These are phyloP conservation scores for Meandrina meandrites DNA, from an alignment of 92 coral and sea anemone species.

Conservation along the genomic window DNA sequence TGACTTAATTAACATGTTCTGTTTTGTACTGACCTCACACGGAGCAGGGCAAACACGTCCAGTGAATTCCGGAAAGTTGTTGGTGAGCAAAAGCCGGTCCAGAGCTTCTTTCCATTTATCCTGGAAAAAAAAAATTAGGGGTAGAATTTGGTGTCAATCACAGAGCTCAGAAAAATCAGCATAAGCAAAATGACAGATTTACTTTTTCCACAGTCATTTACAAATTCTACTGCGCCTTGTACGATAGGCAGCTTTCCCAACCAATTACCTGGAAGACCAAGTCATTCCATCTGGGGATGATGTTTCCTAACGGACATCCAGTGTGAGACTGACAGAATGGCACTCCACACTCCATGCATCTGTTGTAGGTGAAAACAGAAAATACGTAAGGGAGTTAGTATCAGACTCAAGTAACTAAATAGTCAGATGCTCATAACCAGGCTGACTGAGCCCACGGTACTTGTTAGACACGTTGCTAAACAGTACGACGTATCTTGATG, in stretches of 20 bases:
- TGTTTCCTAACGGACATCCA: slow-evolving; percentile 96
- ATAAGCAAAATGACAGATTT: no score
- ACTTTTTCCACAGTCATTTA: no score
- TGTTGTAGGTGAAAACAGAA: neutral
- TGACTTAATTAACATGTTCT: neutral
- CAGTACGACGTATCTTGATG: no score
- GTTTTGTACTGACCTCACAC: slow-evolving; percentile 73
- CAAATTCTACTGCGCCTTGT: no score
- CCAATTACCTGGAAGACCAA: slow-evolving; percentile 88
- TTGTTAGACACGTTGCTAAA: no score
- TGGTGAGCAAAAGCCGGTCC: slow-evolving; percentile 86
- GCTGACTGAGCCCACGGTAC: no score
- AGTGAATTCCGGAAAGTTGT: slow-evolving; percentile 98
- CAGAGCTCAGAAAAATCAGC: neutral
- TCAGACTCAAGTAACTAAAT: no score
- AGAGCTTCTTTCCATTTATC: slow-evolving; percentile 95
- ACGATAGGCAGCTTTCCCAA: neutral
- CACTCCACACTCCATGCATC: slow-evolving; percentile 99
- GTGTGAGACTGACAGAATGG: slow-evolving; percentile 97
- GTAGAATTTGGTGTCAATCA: neutral
- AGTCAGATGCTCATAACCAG: neutral
- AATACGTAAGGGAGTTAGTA: neutral
- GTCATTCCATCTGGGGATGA: slow-evolving; percentile 98
- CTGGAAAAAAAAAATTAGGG: slow-evolving; percentile 28
- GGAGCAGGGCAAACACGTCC: slow-evolving; percentile 99